Evolutionary conservation across 2,797 vertebrate genomes (phyloP).

Genomic region (Thripadectes ignobilis): DNA sequence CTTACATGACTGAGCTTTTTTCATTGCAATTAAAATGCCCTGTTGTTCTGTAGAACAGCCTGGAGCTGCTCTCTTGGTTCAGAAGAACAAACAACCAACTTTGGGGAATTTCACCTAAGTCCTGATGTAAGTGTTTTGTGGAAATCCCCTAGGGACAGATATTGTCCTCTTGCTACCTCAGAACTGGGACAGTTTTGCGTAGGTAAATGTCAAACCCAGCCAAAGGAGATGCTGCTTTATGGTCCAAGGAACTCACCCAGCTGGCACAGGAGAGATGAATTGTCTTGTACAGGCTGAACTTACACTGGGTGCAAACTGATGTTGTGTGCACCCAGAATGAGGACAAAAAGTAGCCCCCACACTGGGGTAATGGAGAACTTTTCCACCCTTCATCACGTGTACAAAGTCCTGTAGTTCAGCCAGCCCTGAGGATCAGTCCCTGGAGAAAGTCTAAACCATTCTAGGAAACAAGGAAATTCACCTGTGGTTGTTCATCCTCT

Average conservation of each 20-base stretch:
- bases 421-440: background rate
- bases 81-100: background rate
- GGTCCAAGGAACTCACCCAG: background rate
- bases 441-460: background rate
- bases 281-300: background rate
- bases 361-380: background rate
- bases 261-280: background rate
- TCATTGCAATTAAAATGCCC: background rate
- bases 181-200: background rate
- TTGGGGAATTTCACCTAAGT: background rate
- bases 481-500: background rate
- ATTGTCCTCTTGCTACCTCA: background rate
- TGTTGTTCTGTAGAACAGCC: background rate
- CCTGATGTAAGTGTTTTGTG: background rate
- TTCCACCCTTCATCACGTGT: accelerated
- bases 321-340: background rate
- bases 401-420: background rate
- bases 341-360: background rate
- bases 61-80: background rate
- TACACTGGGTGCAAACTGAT: background rate
- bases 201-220: background rate
- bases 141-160: background rate
- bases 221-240: background rate
- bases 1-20: background rate
- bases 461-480: background rate